Percentiles rank a stretch among this genome's conserved stretches.
These are phyloP conservation scores for Ips nitidus DNA, from an alignment of 1,140 invertebrate genomes.

Conservation along the genomic window DNA sequence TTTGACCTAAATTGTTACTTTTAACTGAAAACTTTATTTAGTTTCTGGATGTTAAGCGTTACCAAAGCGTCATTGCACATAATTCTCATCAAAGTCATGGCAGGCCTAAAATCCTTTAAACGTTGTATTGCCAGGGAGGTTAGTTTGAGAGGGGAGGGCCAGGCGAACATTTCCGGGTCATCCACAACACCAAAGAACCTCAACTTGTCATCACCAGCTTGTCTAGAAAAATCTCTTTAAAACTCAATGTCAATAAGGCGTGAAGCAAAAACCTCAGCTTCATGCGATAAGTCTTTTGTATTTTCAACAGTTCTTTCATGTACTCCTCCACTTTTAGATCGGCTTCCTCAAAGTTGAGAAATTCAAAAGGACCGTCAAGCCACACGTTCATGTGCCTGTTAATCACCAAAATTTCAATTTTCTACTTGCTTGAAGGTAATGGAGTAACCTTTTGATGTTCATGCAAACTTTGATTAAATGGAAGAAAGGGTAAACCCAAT, in stretches of 20 bases:
- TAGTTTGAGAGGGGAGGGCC: conserved; percentile 76
- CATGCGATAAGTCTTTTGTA: conserved; percentile 76
- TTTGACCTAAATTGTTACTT: too few relatives aligned
- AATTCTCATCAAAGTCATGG: conserved; percentile 76
- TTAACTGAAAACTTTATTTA: too few relatives aligned
- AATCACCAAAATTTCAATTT: conserved; percentile 62
- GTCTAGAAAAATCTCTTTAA: too few relatives aligned
- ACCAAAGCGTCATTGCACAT: conserved; percentile 84
- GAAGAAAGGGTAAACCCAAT: conserved; percentile 78
- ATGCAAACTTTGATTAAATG: conserved; percentile 70
- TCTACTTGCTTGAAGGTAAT: conserved; percentile 63
- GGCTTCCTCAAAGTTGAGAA: conserved; percentile 70
- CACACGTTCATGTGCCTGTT: conserved; percentile 80
- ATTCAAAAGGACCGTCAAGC: conserved; percentile 85
- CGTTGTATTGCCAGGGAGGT: conserved; percentile 56
- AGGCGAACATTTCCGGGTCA: conserved; percentile 72
- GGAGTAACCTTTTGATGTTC: conserved; percentile 67
- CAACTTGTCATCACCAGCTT: background rate
- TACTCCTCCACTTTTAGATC: conserved; percentile 71
- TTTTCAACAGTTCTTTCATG: conserved; percentile 72
- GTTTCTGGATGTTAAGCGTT: conserved; percentile 47
- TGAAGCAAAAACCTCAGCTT: conserved; percentile 70
- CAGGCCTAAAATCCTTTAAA: conserved; percentile 77
- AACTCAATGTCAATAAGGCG: conserved; percentile 51
- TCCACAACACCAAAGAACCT: conserved; percentile 67